A percentile compares a stretch with the other conserved stretches of the same genome.
phyloP scores from a whole-genome alignment of 1,140 invertebrate species.

The Solen grandis region DNA sequence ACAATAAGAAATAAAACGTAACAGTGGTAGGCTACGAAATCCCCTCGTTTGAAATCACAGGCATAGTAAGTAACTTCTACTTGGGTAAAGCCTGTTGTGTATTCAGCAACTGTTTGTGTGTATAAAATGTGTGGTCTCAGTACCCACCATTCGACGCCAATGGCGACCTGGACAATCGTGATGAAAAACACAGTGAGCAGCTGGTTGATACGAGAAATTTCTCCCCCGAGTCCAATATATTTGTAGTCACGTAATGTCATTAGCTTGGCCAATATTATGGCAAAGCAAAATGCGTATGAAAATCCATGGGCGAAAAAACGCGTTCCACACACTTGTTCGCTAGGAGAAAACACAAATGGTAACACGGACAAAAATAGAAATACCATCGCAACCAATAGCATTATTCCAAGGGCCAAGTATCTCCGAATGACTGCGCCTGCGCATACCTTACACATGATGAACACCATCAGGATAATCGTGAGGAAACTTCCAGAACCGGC shows the following conservation, averaged over 20 bases:
- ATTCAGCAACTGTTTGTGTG: background rate
- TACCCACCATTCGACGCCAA: conserved; percentile 69
- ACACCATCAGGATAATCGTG: conserved; percentile 81
- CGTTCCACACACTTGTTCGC: conserved; percentile 79
- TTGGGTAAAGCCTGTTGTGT: background rate
- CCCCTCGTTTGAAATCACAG: conserved; percentile 68
- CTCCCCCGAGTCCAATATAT: conserved; percentile 83
- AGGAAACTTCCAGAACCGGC: conserved; percentile 70
- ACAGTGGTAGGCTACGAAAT: conserved; percentile 76
- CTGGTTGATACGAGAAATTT: conserved; percentile 85
- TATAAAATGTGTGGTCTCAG: conserved; percentile 55
- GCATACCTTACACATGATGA: conserved; percentile 82
- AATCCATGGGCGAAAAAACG: conserved; percentile 83
- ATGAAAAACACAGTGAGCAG: conserved; percentile 83
- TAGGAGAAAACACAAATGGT: conserved; percentile 83
- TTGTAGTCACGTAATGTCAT: conserved; percentile 84
- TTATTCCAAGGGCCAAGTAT: conserved; percentile 82
- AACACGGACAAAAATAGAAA: conserved; percentile 82
- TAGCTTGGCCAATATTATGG: conserved; percentile 83
- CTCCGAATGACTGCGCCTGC: conserved; percentile 83
- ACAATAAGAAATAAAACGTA: conserved; percentile 84
- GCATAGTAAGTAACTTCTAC: conserved; percentile 56
- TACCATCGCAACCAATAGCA: conserved; percentile 81
- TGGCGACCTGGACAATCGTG: conserved; percentile 79
- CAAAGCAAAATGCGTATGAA: conserved; percentile 83